Evolutionary conservation across 1,140 invertebrate species (phyloP), one percentile per base, ranked within the genome.

Genomic region (Musca vetustissima): DNA sequence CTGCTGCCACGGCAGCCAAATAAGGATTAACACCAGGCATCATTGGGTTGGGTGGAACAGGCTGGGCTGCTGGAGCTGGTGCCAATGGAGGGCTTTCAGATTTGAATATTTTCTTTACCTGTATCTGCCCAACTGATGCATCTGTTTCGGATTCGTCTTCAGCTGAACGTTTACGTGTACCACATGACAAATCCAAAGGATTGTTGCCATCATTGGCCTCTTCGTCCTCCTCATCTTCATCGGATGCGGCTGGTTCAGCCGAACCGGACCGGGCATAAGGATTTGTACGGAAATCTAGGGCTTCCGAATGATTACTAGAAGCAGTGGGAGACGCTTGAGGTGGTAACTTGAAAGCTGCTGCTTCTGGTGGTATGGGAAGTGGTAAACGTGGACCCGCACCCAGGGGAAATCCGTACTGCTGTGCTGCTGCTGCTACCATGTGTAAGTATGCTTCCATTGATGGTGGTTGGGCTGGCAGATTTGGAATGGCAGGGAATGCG

Each of bases 181-280:
- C 89, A 32, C 93, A 89, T 0, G 92, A 93, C 21, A 95, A 83
- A 84, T 95, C 93, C 50, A 95, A 81, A 4, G 93, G 92, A 73
- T 80, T 80, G 55, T 80, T 79, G 66, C 65, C 75, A 59, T 69
- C 71, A 28, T 64, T 66, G 11, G 17, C 74, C 57, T 69, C 68
- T 48, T 80, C 79, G 6, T 80, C 78, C 22, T 81, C 77, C 15
- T 81, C 79, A 15, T 89, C 87, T 36, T 83, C 82, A 8, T 86
- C 86, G 13, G 85, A 85, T 55, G 86, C 85, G 64, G 74, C 81
- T 50, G 70, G 73, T 61, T 79, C 79, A 0, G 76, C 78, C 0
- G 78, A 78, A 14, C 75, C 78, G 8, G 78, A 73, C 15, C 78
- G 72, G 0, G 64, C 71, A 59, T 74, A 80, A 0, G 78, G 52